Percentiles rank a stretch among this genome's conserved stretches.
These are phyloP conservation scores for Calyptomena viridis DNA, from an alignment of 2,113 vertebrate genomes.

Conservation along the genomic window DNA sequence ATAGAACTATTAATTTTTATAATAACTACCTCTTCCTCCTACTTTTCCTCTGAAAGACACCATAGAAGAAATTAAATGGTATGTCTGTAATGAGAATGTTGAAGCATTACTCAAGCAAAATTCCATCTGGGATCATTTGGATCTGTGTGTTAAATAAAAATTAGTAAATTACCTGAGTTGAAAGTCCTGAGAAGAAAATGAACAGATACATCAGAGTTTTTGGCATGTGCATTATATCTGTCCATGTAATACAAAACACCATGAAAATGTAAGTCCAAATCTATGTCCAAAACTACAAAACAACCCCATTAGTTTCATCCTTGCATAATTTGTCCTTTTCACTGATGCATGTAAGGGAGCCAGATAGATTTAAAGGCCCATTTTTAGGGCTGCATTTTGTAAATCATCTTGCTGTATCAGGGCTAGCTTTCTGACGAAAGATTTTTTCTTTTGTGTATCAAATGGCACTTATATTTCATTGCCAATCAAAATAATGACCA, in stretches of 20 bases:
- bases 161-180: accelerated
- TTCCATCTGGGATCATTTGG: background rate
- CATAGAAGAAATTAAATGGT: background rate
- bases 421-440: background rate
- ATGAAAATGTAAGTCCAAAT: background rate
- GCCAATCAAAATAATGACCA: background rate
- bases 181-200: background rate
- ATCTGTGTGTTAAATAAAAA: background rate
- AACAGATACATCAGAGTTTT: background rate
- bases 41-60: background rate
- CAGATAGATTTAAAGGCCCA: background rate
- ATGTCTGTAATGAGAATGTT: background rate
- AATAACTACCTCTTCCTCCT: background rate
- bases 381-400: background rate
- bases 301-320: background rate
- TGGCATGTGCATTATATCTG: background rate
- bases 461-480: background rate
- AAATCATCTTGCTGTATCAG: background rate
- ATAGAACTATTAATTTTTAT: background rate
- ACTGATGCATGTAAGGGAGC: background rate
- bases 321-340: background rate
- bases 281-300: background rate
- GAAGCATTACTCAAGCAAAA: background rate
- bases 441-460: background rate
- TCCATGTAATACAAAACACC: background rate